A percentile compares a stretch with the other conserved stretches of the same genome.
These are phyloP conservation scores for Lordiphosa stackelbergi DNA, from an alignment of 1,140 invertebrate species.

Conservation along the genomic window DNA sequence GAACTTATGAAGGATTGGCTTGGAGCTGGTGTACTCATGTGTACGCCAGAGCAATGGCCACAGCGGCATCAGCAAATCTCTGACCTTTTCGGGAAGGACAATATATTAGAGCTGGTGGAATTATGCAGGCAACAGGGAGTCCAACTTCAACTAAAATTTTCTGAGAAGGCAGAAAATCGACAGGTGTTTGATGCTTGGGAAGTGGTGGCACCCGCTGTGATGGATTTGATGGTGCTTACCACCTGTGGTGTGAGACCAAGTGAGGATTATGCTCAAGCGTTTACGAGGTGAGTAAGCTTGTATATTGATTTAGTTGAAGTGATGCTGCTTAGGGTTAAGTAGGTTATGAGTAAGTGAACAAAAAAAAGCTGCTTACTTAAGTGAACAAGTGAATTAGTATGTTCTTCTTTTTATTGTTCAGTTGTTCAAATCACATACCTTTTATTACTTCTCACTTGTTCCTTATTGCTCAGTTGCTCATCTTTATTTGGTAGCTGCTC, in stretches of 20 bases:
- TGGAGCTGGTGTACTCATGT: slow-evolving; percentile 28
- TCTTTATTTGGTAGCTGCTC: no score
- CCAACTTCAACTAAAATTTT: slow-evolving; percentile 11
- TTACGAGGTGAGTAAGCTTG: slow-evolving; percentile 29
- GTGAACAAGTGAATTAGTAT: no score
- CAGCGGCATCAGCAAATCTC: slow-evolving; percentile 33
- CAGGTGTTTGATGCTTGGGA: slow-evolving; percentile 28
- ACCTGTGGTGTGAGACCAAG: slow-evolving; percentile 37
- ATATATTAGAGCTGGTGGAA: slow-evolving; percentile 18
- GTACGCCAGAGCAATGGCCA: slow-evolving; percentile 38
- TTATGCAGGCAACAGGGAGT: slow-evolving; percentile 20
- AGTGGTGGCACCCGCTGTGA: slow-evolving; percentile 9
- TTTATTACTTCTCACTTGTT: no score
- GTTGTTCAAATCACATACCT: not conserved
- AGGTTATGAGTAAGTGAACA: no score
- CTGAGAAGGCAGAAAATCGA: slow-evolving; percentile 1
- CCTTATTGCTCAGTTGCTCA: no score
- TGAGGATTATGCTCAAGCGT: slow-evolving; percentile 26
- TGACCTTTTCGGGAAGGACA: slow-evolving; percentile 18
- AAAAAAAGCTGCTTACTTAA: no score
- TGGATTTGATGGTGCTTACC: slow-evolving; percentile 32
- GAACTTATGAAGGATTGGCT: slow-evolving; percentile 51
- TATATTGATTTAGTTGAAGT: no score
- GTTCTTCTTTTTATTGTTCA: not conserved
- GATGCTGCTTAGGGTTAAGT: no score